phyloP scores from a whole-genome alignment of 2,113 vertebrate genomes.

The Amblyopsis rosae region DNA sequence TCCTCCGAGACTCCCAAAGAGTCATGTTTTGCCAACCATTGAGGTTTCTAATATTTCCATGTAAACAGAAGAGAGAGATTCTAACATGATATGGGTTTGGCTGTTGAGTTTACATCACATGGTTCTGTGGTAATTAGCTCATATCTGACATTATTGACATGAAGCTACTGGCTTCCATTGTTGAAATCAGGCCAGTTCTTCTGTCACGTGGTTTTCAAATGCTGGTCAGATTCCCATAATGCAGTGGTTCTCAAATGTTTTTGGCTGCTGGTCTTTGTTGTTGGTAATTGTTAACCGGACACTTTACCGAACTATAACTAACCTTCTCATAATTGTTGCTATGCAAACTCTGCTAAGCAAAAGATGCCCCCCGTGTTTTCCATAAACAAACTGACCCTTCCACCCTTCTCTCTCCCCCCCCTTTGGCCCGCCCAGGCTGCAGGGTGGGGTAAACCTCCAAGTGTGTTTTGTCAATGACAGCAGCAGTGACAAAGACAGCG shows the following conservation, averaged over 20 bases:
- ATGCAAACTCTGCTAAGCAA: too few relatives aligned
- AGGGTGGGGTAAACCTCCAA: constrained; percentile 94
- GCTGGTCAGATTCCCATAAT: too few relatives aligned
- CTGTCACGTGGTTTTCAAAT: too few relatives aligned
- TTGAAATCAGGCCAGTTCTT: too few relatives aligned
- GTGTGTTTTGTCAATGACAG: constrained; percentile 98
- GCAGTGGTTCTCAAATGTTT: neutral
- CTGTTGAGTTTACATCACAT: neutral
- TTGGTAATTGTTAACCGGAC: too few relatives aligned
- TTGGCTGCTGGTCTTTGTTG: neutral
- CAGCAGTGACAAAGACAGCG: constrained; percentile 96
- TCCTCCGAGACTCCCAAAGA: constrained; percentile 26
- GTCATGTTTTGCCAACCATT: constrained; percentile 35
- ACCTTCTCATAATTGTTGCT: too few relatives aligned
- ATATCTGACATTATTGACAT: neutral
- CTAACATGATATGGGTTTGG: neutral
- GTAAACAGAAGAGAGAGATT: neutral
- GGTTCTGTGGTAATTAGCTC: neutral
- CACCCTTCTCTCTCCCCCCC: neutral
- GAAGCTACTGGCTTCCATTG: too few relatives aligned
- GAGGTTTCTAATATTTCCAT: constrained; percentile 4
- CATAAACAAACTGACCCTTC: neutral
- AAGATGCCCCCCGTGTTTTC: too few relatives aligned
- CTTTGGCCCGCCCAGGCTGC: constrained; percentile 73
- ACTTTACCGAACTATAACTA: too few relatives aligned